Evolutionary conservation across 2,888 invertebrate genomes (phyloP).

Genomic region (Acanthosepion pharaonis): DNA sequence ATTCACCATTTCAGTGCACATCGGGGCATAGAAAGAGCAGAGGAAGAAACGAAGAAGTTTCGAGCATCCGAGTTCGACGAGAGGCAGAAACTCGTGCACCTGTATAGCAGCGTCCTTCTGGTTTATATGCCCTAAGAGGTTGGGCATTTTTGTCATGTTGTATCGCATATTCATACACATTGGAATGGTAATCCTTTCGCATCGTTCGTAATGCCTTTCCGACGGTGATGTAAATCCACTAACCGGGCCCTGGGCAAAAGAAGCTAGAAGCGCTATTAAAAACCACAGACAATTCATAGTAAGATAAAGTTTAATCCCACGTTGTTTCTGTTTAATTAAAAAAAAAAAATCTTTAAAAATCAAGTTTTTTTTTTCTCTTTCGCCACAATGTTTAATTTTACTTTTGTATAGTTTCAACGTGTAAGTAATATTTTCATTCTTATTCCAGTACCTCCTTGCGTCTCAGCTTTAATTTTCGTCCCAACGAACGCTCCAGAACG

Average conservation of each 20-base stretch:
- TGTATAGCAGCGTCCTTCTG: constrained; percentile 87
- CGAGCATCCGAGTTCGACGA: constrained; percentile 87
- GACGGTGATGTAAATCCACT: background rate
- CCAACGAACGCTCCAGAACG: background rate
- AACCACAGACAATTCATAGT: constrained; percentile 36
- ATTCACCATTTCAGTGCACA: constrained; percentile 90
- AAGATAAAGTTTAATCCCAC: background rate
- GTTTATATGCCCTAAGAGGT: constrained; percentile 84
- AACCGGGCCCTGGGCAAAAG: background rate
- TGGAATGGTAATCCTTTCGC: constrained; percentile 86
- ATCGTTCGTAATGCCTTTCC: constrained; percentile 73
- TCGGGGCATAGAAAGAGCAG: constrained; percentile 91
- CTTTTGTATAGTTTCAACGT: background rate
- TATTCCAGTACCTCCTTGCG: too few relatives aligned
- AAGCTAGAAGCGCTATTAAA: background rate
- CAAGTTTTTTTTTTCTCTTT: background rate
- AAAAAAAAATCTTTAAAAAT: background rate
- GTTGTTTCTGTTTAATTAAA: background rate
- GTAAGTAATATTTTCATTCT: background rate
- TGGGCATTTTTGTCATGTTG: constrained; percentile 90
- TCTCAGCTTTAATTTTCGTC: background rate
- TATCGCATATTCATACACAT: constrained; percentile 88
- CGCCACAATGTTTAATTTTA: background rate
- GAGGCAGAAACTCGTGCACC: constrained; percentile 82
- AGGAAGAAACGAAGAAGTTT: constrained; percentile 87